A percentile compares a stretch with the other conserved stretches of the same genome.
Conservation (phyloP, 2,797 vertebrate genomes). For the Ctenopoma kingsleyae region DNA sequence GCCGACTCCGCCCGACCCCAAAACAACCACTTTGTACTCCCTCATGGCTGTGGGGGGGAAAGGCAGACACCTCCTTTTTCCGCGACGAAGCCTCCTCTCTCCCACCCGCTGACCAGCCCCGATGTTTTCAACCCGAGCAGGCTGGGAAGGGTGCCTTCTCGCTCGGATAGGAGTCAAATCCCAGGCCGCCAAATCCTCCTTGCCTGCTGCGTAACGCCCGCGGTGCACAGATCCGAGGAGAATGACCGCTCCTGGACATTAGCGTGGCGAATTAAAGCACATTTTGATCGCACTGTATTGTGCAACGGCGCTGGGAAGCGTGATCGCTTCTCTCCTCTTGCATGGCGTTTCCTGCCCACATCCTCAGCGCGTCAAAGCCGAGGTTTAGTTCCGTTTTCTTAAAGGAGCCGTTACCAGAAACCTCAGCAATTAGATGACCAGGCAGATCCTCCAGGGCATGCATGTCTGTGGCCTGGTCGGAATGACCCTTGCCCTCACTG, state of each 20-base stretch:
- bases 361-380: constrained; percentile 77
- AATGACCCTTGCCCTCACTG: constrained; percentile 24
- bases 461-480: constrained; percentile 12
- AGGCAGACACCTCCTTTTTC: constrained; percentile 71
- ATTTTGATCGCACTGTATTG: constrained; percentile 68
- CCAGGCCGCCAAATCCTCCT: constrained; percentile 41
- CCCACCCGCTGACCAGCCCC: constrained; percentile 75
- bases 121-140: constrained; percentile 75
- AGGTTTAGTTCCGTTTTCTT: constrained; percentile 80
- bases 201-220: constrained; percentile 29
- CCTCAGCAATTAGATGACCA: constrained; percentile 22
- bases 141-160: constrained; percentile 55
- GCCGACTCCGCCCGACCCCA: constrained; percentile 94
- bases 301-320: constrained; percentile 72
- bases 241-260: constrained; percentile 56
- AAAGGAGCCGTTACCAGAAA: constrained; percentile 76
- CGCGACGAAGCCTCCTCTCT: constrained; percentile 63
- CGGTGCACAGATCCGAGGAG: constrained; percentile 48
- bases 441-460: background rate
- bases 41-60: constrained; percentile 81
- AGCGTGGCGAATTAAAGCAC: constrained; percentile 56
- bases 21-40: constrained; percentile 95
- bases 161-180: constrained; percentile 51
- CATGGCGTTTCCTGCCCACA: constrained; percentile 85
- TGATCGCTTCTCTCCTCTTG: constrained; percentile 73